Evolutionary conservation across 1,140 invertebrate genomes (phyloP), one percentile per base, ranked within the genome.

Genomic region (Philotrypesis tridentata): DNA sequence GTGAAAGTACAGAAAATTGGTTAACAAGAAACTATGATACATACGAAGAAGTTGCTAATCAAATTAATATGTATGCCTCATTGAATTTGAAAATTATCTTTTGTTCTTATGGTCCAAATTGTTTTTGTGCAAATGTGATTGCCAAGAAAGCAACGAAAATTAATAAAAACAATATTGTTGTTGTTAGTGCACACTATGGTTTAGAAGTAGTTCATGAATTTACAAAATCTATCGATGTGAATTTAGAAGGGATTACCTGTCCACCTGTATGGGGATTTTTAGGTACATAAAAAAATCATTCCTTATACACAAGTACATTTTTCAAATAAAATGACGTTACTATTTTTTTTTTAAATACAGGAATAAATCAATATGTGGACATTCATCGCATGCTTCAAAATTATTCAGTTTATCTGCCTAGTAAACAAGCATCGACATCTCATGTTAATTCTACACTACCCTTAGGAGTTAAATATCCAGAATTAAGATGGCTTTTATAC

Each of bases 251-350:
- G 0, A 80, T 87, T 63, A 81, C 82, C 29, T 87, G 84, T 65
- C 86, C 86, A 75, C 86, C 86, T 33, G 84, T 87, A 25, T 87
- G 86, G 86, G 86, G 86, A 29, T 87, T 83, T 21, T 63, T 87
- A 43, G 86, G 85, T 87, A 76, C 6, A 31, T 76, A 4, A 31
- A 33, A 27, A 73, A 43, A 27, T 12, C 23, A n/a, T n/a, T n/a
- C n/a, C n/a, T 76, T 65, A 61, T 37, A 33, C 25, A 65, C 27
- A 12, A 40, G 17, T 76, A 65, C 9, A 61, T 23, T 61, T 33
- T 1, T 43, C n/a, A 21, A 71, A 21, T 40, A 11, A 68, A 29
- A 33, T 31, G 12, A 33, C 29, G 17, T 27, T 72, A 11, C 17
- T n/a, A 7, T 21, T 37, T 76, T 29, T 37, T 65, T 81, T 43